Conservation (phyloP, 2,797 vertebrate genomes). For the Oryzias dopingdopingensis region DNA sequence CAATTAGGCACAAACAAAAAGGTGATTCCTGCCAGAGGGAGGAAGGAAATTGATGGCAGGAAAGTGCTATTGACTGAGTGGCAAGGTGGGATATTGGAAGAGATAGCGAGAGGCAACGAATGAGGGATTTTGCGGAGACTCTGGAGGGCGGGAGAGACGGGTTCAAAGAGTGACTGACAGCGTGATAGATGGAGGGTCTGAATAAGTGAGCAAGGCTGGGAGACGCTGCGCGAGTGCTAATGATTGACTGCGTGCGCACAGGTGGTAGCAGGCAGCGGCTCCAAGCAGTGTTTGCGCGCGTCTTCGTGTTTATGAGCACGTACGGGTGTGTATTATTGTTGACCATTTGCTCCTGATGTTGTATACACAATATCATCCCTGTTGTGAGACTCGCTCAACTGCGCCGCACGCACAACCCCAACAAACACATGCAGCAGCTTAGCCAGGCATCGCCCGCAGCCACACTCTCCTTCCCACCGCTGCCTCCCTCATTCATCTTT, state of each 20-base stretch:
- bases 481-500: conserved; percentile 79
- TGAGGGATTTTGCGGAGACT: conserved; percentile 38
- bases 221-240: conserved; percentile 40
- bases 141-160: conserved; percentile 31
- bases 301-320: conserved; percentile 7
- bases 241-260: conserved; percentile 60
- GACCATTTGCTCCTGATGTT: conserved; percentile 50
- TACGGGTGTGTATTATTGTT: conserved; percentile 43
- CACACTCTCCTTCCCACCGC: conserved; percentile 67
- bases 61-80: conserved; percentile 38
- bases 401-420: conserved; percentile 10
- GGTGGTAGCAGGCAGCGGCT: conserved; percentile 43
- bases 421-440: conserved; percentile 29
- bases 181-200: conserved; percentile 56
- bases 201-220: conserved; percentile 50
- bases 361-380: conserved; percentile 52
- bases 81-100: conserved; percentile 55
- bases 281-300: neutral
- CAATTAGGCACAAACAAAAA: conserved; percentile 49
- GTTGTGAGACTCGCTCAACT: conserved; percentile 48
- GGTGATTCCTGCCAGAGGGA: conserved; percentile 25
- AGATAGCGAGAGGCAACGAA: conserved; percentile 40
- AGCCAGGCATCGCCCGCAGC: conserved; percentile 69
- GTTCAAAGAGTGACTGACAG: conserved; percentile 61
- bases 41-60: conserved; percentile 30